phyloP scores from a whole-genome alignment of 2,113 vertebrate genomes.

The Oxyura jamaicensis region DNA sequence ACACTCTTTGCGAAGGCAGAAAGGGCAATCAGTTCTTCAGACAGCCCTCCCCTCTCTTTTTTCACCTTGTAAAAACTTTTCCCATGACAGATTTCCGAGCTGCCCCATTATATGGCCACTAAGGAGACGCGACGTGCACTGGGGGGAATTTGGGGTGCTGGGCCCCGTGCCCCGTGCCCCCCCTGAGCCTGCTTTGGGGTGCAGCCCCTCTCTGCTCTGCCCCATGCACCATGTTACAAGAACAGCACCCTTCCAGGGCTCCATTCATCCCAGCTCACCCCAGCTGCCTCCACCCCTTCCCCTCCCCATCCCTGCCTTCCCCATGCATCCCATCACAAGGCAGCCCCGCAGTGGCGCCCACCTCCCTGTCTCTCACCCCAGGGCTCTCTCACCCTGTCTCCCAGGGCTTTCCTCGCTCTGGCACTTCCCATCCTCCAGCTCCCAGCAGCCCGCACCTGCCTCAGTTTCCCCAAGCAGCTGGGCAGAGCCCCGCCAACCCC shows the following conservation, averaged over 20 bases:
- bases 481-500: fast-evolving
- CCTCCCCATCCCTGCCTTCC: not conserved
- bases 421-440: not conserved
- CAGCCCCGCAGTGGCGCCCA: not conserved
- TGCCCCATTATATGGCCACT: not conserved
- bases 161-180: no score
- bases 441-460: not conserved
- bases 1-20: not conserved
- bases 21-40: not conserved
- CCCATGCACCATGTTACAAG: no score
- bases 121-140: not conserved
- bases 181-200: no score
- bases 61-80: not conserved
- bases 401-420: not conserved
- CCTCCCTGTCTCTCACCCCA: not conserved
- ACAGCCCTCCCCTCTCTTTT: not conserved
- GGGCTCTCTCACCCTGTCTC: no score
- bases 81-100: not conserved
- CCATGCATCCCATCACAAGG: not conserved
- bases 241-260: no score
- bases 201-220: no score
- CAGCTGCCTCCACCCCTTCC: no score
- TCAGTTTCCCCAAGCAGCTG: not conserved
- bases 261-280: no score
- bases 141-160: no score